phyloP scores from a whole-genome alignment of 1,140 invertebrate species.

The Drosophila miranda region DNA sequence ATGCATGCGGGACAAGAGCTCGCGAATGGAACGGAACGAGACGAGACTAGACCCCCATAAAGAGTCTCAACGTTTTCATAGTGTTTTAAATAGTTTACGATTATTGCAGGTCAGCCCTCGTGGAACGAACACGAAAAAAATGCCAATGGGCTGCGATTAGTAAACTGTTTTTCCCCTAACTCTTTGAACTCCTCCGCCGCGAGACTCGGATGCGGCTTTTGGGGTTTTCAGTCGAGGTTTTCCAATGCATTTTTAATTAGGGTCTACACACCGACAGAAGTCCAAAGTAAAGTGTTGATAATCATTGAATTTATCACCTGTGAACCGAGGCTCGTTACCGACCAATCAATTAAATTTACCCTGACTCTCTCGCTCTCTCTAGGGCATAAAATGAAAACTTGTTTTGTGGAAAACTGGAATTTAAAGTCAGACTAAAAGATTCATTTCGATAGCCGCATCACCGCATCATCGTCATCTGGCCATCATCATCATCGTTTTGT shows the following conservation, averaged over 20 bases:
- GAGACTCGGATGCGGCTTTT: slow-evolving; percentile 1
- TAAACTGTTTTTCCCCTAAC: slow-evolving; percentile 30
- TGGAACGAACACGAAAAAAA: slow-evolving; percentile 33
- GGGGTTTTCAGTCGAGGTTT: slow-evolving; percentile 27
- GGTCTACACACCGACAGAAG: slow-evolving; percentile 32
- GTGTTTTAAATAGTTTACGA: slow-evolving; percentile 72
- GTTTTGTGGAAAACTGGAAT: slow-evolving; percentile 36
- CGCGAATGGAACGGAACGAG: slow-evolving; percentile 35
- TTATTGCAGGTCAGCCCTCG: slow-evolving; percentile 60
- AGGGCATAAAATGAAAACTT: slow-evolving; percentile 21
- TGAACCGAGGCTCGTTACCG: slow-evolving; percentile 57
- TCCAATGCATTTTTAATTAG: slow-evolving; percentile 78
- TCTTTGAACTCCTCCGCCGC: slow-evolving; percentile 63
- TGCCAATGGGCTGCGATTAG: slow-evolving; percentile 57
- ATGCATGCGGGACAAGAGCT: slow-evolving; percentile 44
- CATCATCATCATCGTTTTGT: slow-evolving; percentile 35
- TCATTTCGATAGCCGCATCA: slow-evolving; percentile 37
- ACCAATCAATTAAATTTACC: slow-evolving; percentile 44
- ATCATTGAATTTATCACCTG: slow-evolving; percentile 78
- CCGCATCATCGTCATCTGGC: slow-evolving; percentile 8
- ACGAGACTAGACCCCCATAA: slow-evolving; percentile 53
- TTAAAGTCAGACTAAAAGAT: slow-evolving; percentile 22
- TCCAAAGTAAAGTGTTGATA: slow-evolving; percentile 62
- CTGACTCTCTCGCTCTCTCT: not conserved
- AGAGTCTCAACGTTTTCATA: slow-evolving; percentile 72